Percentiles rank a stretch among this genome's conserved stretches.
These are phyloP conservation scores for Lordiphosa stackelbergi DNA, from an alignment of 1,140 invertebrate species.

Conservation along the genomic window DNA sequence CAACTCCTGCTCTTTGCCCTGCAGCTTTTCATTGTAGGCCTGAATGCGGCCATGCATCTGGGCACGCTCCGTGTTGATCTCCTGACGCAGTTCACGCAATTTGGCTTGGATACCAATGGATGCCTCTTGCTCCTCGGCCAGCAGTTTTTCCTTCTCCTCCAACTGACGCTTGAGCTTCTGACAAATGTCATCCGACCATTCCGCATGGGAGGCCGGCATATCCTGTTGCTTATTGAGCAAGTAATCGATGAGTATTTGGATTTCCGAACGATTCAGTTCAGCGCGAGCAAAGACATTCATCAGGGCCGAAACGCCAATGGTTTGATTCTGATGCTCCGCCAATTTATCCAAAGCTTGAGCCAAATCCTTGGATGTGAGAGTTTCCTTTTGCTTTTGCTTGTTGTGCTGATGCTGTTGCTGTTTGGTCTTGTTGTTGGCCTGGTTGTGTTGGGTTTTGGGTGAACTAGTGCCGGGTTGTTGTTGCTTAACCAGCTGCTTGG, in stretches of 20 bases:
- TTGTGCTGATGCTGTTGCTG: constrained; percentile 55
- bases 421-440: constrained; percentile 51
- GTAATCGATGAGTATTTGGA: constrained; percentile 92
- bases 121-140: constrained; percentile 85
- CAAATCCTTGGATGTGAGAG: constrained; percentile 56
- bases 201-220: constrained; percentile 84
- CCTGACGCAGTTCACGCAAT: constrained; percentile 86
- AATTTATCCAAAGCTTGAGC: constrained; percentile 61
- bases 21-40: constrained; percentile 68
- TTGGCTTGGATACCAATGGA: constrained; percentile 84
- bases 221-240: constrained; percentile 91
- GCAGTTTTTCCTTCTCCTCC: constrained; percentile 86
- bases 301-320: constrained; percentile 80
- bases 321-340: constrained; percentile 62
- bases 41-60: constrained; percentile 79
- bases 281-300: constrained; percentile 87
- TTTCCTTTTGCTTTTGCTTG: constrained; percentile 64
- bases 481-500: constrained; percentile 76
- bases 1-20: constrained; percentile 64
- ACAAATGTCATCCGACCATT: constrained; percentile 92
- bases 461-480: constrained; percentile 52
- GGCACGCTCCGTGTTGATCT: constrained; percentile 83
- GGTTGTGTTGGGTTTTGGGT: constrained; percentile 62
- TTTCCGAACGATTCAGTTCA: constrained; percentile 88
- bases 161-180: constrained; percentile 91